Evolutionary conservation across 2,113 vertebrate genomes (phyloP), one percentile per base, ranked within the genome.

Genomic region (Labeo catla): DNA sequence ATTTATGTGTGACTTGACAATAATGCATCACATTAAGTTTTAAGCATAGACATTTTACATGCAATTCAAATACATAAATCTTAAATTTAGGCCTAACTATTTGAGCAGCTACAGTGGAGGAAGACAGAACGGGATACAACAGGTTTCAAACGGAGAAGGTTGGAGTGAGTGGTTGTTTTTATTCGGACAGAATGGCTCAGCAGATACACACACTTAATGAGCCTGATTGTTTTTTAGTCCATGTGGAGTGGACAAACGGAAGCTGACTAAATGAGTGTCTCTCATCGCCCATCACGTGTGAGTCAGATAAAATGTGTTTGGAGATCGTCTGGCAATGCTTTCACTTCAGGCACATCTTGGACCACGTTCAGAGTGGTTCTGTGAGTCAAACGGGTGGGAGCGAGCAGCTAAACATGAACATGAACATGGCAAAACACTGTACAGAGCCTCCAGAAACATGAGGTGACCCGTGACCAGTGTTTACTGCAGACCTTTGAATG

Each of bases 301-400:
- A 79, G 16, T 79, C 28, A 79, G 28, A 23, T 50, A 36, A 34
- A 77, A 34, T 70, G 36, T 76, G 47, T 76, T 50, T 1, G 2
- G 12, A 47, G 43, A 54, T 39, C 0, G 1, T 8, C 76, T 7
- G 9, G 23, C 19, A 12, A 21, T 43, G 52, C 15, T 79, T 79
- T 59, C 39, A 28, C 76, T 59, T 79, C 76, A 36, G 52, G 34
- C 50, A 39, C 4, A 12, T 59, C 76, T 79, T 79, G 76, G 34
- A 79, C 52, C 52, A 21, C 0, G 28, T 59, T 79, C 76, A 79
- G 54, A 57, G 76, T 12, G 4, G 49, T 19, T 39, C 21, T 23
- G n/a, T 79, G 76, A 34, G 34, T 79, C 52, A 79, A 79, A 79
- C n/a, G n/a, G 73, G 73, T 76, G 11, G 45, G 47, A 74, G 72